phyloP scores from a whole-genome alignment of 2,888 invertebrate species.

The Acanthopleura granulata region DNA sequence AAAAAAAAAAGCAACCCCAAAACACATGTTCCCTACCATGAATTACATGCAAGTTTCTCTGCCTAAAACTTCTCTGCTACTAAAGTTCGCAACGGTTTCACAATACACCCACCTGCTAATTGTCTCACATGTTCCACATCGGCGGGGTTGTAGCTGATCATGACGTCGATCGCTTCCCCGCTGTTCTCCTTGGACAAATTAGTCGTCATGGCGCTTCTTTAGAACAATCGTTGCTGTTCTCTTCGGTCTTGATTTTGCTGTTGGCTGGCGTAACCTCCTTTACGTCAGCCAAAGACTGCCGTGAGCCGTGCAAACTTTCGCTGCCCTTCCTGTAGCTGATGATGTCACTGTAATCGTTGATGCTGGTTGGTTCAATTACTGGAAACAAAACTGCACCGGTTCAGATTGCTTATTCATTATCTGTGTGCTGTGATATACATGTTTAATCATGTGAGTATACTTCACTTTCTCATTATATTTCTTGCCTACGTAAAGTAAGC shows the following conservation, averaged over 20 bases:
- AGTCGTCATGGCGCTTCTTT: neutral
- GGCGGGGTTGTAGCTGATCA: slow-evolving; percentile 39
- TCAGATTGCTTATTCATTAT: too few species aligned
- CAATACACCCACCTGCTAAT: slow-evolving; percentile 43
- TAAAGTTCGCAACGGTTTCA: too few species aligned
- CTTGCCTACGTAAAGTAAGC: too few species aligned
- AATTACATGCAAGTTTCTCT: too few species aligned
- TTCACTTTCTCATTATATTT: too few species aligned
- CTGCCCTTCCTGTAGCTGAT: slow-evolving; percentile 12
- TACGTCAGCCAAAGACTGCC: neutral
- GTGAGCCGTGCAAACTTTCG: neutral
- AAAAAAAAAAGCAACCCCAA: too few species aligned
- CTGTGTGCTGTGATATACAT: too few species aligned
- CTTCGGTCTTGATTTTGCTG: neutral
- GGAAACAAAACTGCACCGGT: slow-evolving; percentile 1
- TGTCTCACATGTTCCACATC: slow-evolving; percentile 39
- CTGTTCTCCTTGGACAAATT: neutral
- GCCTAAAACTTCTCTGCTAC: slow-evolving; percentile 37
- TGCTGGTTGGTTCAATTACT: slow-evolving; percentile 50
- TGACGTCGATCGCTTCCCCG: slow-evolving; percentile 22
- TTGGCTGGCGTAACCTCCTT: neutral
- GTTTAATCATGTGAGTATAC: too few species aligned
- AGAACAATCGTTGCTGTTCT: slow-evolving; percentile 1
- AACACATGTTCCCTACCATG: too few species aligned
- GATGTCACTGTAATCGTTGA: slow-evolving; percentile 29